phyloP scores from a whole-genome alignment of 1,140 invertebrate species.

The Pararge aegeria region DNA sequence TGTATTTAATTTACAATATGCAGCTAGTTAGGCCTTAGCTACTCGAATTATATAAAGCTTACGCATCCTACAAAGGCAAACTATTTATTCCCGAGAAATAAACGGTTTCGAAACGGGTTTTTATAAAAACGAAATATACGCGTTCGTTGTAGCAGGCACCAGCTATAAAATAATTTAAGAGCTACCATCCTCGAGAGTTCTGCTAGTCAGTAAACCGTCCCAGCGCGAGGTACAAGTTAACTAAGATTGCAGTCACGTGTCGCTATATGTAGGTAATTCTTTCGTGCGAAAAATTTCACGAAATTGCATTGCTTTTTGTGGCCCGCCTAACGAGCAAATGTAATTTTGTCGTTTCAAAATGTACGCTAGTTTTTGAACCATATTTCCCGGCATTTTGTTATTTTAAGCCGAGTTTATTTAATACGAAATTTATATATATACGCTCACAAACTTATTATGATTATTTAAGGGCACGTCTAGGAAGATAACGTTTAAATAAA shows the following conservation, averaged over 20 bases:
- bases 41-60: no score
- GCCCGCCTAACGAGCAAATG: conserved; percentile 17
- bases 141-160: no score
- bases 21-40: no score
- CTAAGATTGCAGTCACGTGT: conserved; percentile 19
- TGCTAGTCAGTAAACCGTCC: not conserved
- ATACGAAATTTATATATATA: conserved; percentile 1
- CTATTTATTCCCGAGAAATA: no score
- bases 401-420: not conserved
- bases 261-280: conserved; percentile 10
- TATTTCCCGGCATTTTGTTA: conserved; percentile 8
- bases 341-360: conserved; percentile 19
- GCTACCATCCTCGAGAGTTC: not conserved
- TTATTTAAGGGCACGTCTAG: no score
- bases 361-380: not conserved
- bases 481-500: no score
- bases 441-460: not conserved
- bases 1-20: no score
- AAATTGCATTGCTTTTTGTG: conserved; percentile 25
- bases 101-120: no score
- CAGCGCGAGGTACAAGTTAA: not conserved
- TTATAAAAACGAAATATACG: no score
- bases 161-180: no score
- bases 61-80: no score
- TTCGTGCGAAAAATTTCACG: conserved; percentile 13